These are phyloP conservation scores for Aphis gossypii DNA, from an alignment of 1,140 invertebrate genomes.

Conservation along the genomic window DNA sequence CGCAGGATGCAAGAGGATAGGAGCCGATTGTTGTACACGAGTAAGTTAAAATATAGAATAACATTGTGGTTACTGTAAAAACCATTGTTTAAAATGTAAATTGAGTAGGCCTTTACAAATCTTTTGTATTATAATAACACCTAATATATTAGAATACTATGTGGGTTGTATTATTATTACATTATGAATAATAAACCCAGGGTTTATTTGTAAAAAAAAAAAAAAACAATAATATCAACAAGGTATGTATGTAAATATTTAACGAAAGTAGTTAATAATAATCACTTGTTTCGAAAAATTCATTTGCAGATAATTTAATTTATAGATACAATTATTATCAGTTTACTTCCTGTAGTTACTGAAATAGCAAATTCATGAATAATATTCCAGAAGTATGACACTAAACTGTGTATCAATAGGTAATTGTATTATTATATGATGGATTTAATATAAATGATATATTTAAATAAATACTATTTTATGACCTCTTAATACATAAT, in stretches of 20 bases:
- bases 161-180: slow-evolving; percentile 30
- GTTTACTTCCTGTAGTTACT: neutral
- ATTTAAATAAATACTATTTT: neutral
- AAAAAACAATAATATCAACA: slow-evolving; percentile 25
- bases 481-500: neutral
- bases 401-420: neutral
- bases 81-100: slow-evolving; percentile 46
- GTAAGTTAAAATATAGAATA: slow-evolving; percentile 26
- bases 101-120: slow-evolving; percentile 39
- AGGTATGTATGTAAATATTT: neutral
- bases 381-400: neutral
- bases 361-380: neutral
- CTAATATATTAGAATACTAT: slow-evolving; percentile 25
- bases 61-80: slow-evolving; percentile 22
- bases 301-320: neutral
- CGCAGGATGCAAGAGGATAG: neutral
- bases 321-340: neutral
- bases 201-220: neutral
- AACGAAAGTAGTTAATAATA: neutral
- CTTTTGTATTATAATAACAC: slow-evolving; percentile 17
- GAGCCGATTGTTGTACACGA: neutral
- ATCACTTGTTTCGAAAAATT: neutral
- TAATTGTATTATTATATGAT: neutral
- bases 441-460: neutral
- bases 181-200: neutral